A percentile compares a stretch with the other conserved stretches of the same genome.
Evolutionary conservation across 1,140 invertebrate genomes (phyloP).

Genomic region (Brachionus koreanus): DNA sequence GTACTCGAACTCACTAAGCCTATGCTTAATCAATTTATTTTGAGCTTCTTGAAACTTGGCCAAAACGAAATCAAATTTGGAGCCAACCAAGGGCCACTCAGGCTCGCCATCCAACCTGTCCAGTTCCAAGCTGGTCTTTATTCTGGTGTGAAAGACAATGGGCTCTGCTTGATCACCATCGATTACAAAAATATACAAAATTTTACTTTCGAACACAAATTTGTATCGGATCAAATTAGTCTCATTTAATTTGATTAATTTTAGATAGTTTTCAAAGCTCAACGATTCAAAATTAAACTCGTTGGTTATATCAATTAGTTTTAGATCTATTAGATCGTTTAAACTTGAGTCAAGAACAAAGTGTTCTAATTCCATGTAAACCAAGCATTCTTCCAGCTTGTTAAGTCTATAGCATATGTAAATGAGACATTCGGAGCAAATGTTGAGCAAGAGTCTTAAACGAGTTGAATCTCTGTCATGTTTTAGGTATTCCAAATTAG

Average conservation of each 20-base stretch:
- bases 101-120: not conserved
- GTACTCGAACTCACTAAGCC: not conserved
- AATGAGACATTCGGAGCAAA: conserved; percentile 11
- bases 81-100: not conserved
- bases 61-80: not conserved
- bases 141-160: not conserved
- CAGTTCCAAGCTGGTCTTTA: not conserved
- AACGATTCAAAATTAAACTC: conserved; percentile 9
- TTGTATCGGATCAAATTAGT: not conserved
- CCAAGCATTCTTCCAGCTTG: conserved; percentile 6
- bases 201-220: conserved; percentile 25
- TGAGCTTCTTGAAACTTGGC: not conserved
- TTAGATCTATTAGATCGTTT: conserved; percentile 22
- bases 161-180: not conserved
- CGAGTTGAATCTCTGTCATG: not conserved
- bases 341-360: conserved; percentile 8
- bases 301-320: not conserved
- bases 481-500: conserved; percentile 6
- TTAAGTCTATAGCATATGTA: conserved; percentile 13
- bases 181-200: conserved; percentile 3
- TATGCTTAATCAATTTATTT: not conserved
- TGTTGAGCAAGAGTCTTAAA: not conserved
- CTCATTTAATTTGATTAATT: not conserved
- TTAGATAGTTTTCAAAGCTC: conserved; percentile 16
- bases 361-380: conserved; percentile 29